Evolutionary conservation across 1,140 invertebrate species (phyloP), one percentile per base, ranked within the genome.

Genomic region (Brachionus koreanus): DNA sequence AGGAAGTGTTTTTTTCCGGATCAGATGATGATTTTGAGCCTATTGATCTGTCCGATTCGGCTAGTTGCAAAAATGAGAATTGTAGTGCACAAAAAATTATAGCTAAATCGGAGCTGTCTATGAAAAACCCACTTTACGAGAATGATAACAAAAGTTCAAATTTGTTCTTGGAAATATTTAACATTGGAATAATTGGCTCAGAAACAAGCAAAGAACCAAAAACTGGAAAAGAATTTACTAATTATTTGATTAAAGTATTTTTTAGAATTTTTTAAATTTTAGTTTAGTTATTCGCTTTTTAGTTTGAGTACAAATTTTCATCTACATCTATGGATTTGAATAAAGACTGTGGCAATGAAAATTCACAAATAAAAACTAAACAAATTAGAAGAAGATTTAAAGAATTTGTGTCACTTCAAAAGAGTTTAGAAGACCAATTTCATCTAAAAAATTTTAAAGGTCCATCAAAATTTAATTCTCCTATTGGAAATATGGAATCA

Each of bases 401-500:
- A 23, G 46, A 79, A 61, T 79, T 79, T 42, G 61, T 79, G 19
- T 61, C 49, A 39, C 39, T 79, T 3, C 76, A 79, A 61, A 57
- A 65, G 16, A 39, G 12, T 25, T 19, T 79, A 29, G 76, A 79
- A 39, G 76, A 79, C 5, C 52, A 57, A 19, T 61, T 79, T 39
- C 35, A 39, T 79, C 46, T 79, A 9, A 79, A 79, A 61, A 57
- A 65, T 65, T 19, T 79, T 7, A 79, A 65, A 49, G 76, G 76
- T 23, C 76, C 76, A 42, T 37, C 76, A 9, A 79, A 79, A 61
- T 61, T 79, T 65, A 79, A 79, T 25, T 65, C 33, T 19, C 76
- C 76, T 4, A 79, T 79, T 65, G 76, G 76, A 12, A 79, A 79
- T 16, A 79, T 79, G 76, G 76, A 79, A 61, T 19, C 12, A 2